These are phyloP conservation scores for Pseudococcus longispinus DNA, from an alignment of 2,888 invertebrate species.

Conservation along the genomic window DNA sequence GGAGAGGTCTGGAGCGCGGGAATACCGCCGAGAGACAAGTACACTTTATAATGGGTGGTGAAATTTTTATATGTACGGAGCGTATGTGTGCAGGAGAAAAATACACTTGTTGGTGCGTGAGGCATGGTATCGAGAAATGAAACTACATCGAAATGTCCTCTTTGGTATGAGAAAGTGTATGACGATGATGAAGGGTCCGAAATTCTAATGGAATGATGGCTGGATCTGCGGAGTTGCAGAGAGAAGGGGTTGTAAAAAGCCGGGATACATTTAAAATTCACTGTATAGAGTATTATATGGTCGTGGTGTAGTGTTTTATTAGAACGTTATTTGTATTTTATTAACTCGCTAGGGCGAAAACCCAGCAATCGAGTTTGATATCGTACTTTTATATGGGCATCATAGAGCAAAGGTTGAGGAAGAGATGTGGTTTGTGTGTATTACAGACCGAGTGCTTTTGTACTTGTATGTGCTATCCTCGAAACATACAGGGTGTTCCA, in stretches of 20 bases:
- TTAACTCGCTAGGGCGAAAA: conserved; percentile 12
- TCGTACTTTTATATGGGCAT: too few species aligned
- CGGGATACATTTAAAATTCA: too few species aligned
- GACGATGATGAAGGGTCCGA: not conserved
- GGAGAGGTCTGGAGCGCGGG: not conserved
- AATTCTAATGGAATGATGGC: not conserved
- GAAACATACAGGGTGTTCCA: too few species aligned
- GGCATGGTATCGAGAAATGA: not conserved
- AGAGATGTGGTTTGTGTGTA: too few species aligned
- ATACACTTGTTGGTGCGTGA: not conserved
- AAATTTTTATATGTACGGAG: not conserved
- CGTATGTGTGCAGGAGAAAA: not conserved
- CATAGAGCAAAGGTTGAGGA: too few species aligned
- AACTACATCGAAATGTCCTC: not conserved
- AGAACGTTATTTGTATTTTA: conserved; percentile 49
- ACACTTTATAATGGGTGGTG: not conserved
- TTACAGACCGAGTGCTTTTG: too few species aligned
- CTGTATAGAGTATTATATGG: not conserved
- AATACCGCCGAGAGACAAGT: not conserved
- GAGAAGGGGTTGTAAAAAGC: too few species aligned
- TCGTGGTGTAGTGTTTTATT: not conserved
- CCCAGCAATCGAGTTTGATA: not conserved
- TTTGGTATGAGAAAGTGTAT: not conserved
- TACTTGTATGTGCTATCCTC: too few species aligned
- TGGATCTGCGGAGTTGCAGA: not conserved